Base-by-base conservation (phyloP, 2,888 invertebrate species). In the Cantharis flavilabris region DNA sequence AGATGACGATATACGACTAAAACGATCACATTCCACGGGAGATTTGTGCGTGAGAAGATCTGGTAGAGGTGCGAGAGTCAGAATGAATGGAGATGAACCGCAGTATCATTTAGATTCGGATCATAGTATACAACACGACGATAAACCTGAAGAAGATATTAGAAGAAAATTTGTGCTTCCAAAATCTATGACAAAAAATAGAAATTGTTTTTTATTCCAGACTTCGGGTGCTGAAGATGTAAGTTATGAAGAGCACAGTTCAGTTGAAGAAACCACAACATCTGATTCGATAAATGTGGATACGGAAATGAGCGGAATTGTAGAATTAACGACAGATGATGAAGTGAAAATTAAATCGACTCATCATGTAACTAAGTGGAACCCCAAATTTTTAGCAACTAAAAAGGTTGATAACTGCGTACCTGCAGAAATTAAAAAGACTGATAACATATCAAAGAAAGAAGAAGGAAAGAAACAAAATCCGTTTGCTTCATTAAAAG, bases 61-160 rank as follows among this genome's bases (percentile, higher is more conserved):
- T 23, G 86, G 86, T 18, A 82, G 87, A 72, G 86, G 85, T 30
- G 83, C 86, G 3, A 81, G 88, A 67, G 83, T 87, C 18, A 80
- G 87, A 20, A 83, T 85, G 77, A 85, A 84, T 23, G 86, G 86
- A 2, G 88, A 88, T 65, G 89, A 89, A 80, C 88, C 89, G 1
- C 85, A 89, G 64, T 90, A 89, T 78, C 89, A 90, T 83, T 83
- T 90, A 71, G 90, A 90, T 83, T 90, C 90, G 0, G 90, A 90
- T 80, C 90, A 90, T 78, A 89, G 89, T 76, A 89, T 89, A 78
- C 89, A 89, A 74, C 90, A 90, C 82, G 90, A 90, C 74, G 90
- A 90, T 64, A 89, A 89, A 82, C 90, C 90, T 1, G 90, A 90
- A 83, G 90, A 90, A 80, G 82, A 89, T 28, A 88, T 87, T 1